Base-by-base conservation (phyloP, 1,140 invertebrate genomes). In the Habropoda laboriosa region DNA sequence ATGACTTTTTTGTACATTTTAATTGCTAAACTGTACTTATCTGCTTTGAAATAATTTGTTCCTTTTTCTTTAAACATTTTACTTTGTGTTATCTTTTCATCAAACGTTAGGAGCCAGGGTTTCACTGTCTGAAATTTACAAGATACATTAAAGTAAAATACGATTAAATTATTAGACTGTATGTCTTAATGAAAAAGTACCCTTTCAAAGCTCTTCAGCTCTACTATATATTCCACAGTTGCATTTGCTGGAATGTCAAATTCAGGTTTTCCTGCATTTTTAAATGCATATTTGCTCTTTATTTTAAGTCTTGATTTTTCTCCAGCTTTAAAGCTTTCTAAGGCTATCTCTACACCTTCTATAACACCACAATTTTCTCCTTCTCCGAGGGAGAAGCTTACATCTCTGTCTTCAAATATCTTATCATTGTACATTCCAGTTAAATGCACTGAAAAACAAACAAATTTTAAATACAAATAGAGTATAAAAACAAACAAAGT, bases 51-150 rank as follows among this genome's bases (percentile, higher is more conserved):
- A 91, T 97, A 99, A 51, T 95, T 94, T 0, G 97, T 99, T 64
- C 98, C 98, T 92, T 97, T 98, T 64, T 97, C 96, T 93, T 99
- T 99, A 55, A 95, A 96, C 7, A 96, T 93, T 90, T 96, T 96
- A 1, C 97, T 96, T 86, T 97, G 96, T 71, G 97, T 96, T 24
- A 99, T 85, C 89, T 97, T 97, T 89, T 99, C 96, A 8, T 94
- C 89, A 21, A 91, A 93, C 76, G 97, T 96, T 93, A 99, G 94
- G 42, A 96, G 95, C 97, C 97, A 99, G n/a, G 92, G 91, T 82
- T 97, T 96, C 86, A 96, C 95, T 0, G 93, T 92, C 95, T 96
- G 73, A 81, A 89, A 87, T 74, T 47, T 57, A 85, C 42, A 32
- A 72, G 61, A 38, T 68, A 68, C 57, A 35, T 40, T 60, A 60